Conservation (phyloP, 37 sponge, comb jelly and placozoan species). For the Aphrocallistes beatrix region DNA sequence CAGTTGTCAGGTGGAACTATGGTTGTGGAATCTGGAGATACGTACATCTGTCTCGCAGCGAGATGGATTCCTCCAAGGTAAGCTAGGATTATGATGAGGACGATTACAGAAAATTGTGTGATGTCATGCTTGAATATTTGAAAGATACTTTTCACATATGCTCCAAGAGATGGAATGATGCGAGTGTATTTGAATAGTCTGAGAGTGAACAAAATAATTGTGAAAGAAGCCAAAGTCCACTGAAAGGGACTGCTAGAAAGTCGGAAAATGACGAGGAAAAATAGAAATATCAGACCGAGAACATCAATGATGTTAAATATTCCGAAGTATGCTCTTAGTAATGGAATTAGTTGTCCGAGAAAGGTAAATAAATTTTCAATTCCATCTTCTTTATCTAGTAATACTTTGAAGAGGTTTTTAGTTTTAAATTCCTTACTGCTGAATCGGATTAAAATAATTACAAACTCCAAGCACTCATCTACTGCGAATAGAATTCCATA, state of each 20-base stretch:
- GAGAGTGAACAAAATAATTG: background rate
- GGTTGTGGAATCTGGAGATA: background rate
- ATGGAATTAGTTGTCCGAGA: background rate
- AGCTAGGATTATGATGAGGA: background rate
- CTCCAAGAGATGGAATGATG: background rate
- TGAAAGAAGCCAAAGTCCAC: background rate
- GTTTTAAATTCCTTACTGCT: too few relatives aligned
- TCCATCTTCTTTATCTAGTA: background rate
- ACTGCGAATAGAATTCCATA: background rate
- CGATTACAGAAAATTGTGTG: background rate
- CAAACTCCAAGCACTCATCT: background rate
- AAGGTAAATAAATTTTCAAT: background rate
- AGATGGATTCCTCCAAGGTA: background rate
- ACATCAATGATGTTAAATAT: background rate
- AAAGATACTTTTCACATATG: background rate
- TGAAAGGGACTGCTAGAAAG: background rate
- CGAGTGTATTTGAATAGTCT: slow-evolving; percentile 4
- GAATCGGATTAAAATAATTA: too few relatives aligned
- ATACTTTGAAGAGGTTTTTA: too few relatives aligned
- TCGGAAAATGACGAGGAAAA: background rate
- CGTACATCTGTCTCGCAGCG: background rate
- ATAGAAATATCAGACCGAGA: background rate
- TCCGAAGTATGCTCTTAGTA: background rate
- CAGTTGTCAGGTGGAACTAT: background rate
- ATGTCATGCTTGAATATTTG: background rate